A percentile compares a stretch with the other conserved stretches of the same genome.
phyloP scores from a whole-genome alignment of 1,140 invertebrate species.

The Euglossa dilemma region DNA sequence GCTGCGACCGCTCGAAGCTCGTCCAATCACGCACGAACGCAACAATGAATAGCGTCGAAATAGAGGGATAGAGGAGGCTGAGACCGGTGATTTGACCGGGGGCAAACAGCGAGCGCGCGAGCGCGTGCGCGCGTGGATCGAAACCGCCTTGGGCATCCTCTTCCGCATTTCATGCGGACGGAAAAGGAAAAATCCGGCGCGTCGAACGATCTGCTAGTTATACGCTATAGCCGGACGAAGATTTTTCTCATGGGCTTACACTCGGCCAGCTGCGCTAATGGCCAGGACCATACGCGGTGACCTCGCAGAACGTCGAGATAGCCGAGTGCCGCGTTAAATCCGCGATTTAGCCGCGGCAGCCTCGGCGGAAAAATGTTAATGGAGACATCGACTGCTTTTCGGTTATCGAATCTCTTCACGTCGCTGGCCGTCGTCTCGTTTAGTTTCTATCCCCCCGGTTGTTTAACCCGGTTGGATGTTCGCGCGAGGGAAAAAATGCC shows the following conservation, averaged over 20 bases:
- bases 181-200: constrained; percentile 62
- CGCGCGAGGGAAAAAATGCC: not conserved
- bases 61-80: constrained; percentile 45
- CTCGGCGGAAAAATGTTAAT: constrained; percentile 15
- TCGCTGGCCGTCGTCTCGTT: not conserved
- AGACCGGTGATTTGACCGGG: constrained; percentile 65
- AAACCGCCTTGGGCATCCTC: constrained; percentile 62
- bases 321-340: constrained; percentile 9
- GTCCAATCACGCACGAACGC: constrained; percentile 50
- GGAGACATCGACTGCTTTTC: not conserved
- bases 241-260: constrained; percentile 12
- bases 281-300: constrained; percentile 16
- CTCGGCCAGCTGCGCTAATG: constrained; percentile 24
- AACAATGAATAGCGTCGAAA: constrained; percentile 63
- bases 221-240: constrained; percentile 37
- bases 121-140: not conserved
- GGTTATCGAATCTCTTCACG: not conserved
- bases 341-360: constrained; percentile 2
- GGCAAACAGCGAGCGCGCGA: not conserved
- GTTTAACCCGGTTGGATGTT: not conserved
- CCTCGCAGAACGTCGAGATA: constrained; percentile 3
- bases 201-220: constrained; percentile 44
- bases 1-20: not conserved
- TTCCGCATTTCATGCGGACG: constrained; percentile 68
- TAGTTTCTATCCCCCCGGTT: not conserved